These are phyloP conservation scores for Psittacula cyanocephala DNA, from an alignment of 2,113 vertebrate species.

Conservation along the genomic window DNA sequence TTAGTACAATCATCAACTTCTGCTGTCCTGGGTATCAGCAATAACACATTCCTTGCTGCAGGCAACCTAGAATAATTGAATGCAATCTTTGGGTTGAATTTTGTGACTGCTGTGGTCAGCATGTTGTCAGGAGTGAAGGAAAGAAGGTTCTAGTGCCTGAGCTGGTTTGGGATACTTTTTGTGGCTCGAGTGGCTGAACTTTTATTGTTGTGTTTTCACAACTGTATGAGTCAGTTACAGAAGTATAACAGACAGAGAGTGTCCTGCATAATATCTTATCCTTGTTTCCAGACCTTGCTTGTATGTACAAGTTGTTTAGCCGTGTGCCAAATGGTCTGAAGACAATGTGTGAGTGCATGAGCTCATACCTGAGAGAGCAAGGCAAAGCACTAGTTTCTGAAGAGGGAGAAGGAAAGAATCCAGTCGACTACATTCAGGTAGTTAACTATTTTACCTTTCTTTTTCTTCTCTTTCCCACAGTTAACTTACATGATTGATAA, in stretches of 20 bases:
- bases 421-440: conserved; percentile 98
- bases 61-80: neutral
- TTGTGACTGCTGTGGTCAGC: neutral
- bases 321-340: conserved; percentile 96
- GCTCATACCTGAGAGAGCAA: conserved; percentile 93
- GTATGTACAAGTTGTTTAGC: conserved; percentile 98
- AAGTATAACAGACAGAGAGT: neutral
- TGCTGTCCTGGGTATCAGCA: neutral
- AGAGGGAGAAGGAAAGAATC: conserved; percentile 97
- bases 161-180: neutral
- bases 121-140: neutral
- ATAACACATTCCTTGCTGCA: neutral
- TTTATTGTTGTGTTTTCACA: neutral
- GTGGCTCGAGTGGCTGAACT: neutral
- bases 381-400: conserved; percentile 97
- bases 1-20: neutral
- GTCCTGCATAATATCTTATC: conserved; percentile 17
- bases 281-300: conserved; percentile 87
- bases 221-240: neutral
- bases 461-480: neutral
- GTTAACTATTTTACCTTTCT: neutral
- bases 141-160: neutral
- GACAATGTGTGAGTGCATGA: conserved; percentile 99
- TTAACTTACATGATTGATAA: neutral
- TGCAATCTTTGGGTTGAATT: neutral